Conservation (phyloP, 2,113 vertebrate genomes). For the Corydoras maculifer region DNA sequence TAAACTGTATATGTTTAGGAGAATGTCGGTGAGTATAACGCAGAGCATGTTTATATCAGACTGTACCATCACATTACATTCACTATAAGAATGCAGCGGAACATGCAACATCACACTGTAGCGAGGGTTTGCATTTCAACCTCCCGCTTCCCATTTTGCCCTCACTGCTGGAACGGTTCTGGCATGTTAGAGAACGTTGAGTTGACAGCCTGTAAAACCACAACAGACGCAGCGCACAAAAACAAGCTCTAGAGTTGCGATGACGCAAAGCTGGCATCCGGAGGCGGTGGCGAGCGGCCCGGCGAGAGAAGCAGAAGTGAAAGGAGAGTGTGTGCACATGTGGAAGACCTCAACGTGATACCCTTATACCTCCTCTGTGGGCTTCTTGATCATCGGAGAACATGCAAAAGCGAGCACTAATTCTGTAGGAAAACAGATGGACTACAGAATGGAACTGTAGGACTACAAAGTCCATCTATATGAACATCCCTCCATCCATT, state of each 20-base stretch:
- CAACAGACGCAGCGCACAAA: conserved; percentile 21
- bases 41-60: no score
- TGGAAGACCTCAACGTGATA: not conserved
- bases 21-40: no score
- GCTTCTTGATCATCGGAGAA: no score
- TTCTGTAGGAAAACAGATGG: no score
- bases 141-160: not conserved
- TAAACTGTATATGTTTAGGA: no score
- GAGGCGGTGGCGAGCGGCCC: conserved; percentile 10
- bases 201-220: conserved; percentile 28
- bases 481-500: no score
- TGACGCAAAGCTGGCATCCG: conserved; percentile 21
- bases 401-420: no score
- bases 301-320: conserved; percentile 2
- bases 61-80: not conserved
- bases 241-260: conserved; percentile 14
- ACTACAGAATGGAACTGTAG: no score
- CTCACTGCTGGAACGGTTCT: conserved; percentile 11
- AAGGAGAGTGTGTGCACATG: conserved; percentile 8
- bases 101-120: not conserved
- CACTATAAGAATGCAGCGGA: not conserved
- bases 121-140: not conserved
- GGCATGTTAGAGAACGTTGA: conserved; percentile 9
- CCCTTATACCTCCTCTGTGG: no score
- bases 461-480: no score